Percentiles rank a stretch among this genome's conserved stretches.
Evolutionary conservation across 2,113 vertebrate species (phyloP).

Genomic region (Ellobius talpinus): DNA sequence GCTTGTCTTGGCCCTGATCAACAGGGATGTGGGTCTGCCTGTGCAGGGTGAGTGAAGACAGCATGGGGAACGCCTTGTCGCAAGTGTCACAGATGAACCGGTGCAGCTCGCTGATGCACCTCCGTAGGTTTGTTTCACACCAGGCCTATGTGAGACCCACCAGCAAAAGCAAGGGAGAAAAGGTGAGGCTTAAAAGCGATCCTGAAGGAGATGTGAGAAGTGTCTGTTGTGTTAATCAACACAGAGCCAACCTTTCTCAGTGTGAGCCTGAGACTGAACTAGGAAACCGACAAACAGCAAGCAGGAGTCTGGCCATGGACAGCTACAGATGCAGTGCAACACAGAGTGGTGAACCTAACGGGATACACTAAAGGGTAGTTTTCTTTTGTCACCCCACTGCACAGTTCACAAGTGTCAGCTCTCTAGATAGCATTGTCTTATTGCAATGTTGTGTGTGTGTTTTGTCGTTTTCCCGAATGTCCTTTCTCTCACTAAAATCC

Average conservation of each 20-base stretch:
- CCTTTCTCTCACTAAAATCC: background rate
- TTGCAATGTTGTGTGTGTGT: background rate
- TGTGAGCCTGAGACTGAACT: background rate
- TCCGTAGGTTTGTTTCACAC: conserved; percentile 97
- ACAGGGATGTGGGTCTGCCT: conserved; percentile 81
- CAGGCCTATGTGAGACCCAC: conserved; percentile 90
- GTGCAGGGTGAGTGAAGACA: conserved; percentile 93
- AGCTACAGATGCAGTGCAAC: background rate
- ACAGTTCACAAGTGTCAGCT: background rate
- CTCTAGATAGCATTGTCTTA: background rate
- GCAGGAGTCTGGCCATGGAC: background rate
- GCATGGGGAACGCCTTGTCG: conserved; percentile 97
- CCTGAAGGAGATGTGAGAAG: background rate
- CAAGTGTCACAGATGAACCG: conserved; percentile 95
- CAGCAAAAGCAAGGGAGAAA: conserved; percentile 12
- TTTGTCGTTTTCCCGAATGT: background rate
- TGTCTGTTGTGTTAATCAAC: accelerated
- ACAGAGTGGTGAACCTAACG: too few relatives aligned
- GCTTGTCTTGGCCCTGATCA: conserved; percentile 83
- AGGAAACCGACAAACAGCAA: background rate
- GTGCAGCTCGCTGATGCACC: conserved; percentile 96
- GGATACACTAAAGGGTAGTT: background rate
- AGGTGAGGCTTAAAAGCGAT: background rate
- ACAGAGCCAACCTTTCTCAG: background rate
- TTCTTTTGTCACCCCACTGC: background rate